Evolutionary conservation across 2,888 invertebrate species (phyloP).

Genomic region (Limnephilus marmoratus): DNA sequence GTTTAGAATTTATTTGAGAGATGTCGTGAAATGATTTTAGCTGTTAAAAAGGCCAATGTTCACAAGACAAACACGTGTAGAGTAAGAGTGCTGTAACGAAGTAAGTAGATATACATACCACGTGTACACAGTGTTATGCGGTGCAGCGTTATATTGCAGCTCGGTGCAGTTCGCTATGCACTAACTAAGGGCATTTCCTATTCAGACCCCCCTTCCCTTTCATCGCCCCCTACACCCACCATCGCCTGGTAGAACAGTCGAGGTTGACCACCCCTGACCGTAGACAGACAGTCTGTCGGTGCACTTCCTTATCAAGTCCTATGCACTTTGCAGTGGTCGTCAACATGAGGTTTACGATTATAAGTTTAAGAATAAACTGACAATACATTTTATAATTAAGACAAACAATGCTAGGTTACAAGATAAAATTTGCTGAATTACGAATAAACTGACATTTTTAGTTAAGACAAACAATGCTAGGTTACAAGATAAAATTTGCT

Average conservation of each 20-base stretch:
- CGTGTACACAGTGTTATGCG: neutral
- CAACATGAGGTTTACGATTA: neutral
- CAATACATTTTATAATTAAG: no score
- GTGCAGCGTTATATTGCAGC: neutral
- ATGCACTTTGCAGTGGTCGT: slow-evolving; percentile 1
- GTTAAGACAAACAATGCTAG: no score
- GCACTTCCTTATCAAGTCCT: slow-evolving; percentile 22
- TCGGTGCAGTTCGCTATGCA: neutral
- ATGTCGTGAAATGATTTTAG: neutral
- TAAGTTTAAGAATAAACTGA: no score
- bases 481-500: no score
- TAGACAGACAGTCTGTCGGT: slow-evolving; percentile 40
- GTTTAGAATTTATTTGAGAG: neutral
- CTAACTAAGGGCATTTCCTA: slow-evolving; percentile 14
- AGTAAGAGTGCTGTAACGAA: neutral
- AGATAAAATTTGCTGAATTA: no score
- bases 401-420: no score
- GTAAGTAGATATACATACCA: neutral
- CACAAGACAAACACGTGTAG: neutral
- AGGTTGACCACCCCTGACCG: slow-evolving; percentile 44
- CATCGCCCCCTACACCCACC: neutral
- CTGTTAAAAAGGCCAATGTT: neutral
- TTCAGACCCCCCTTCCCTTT: neutral
- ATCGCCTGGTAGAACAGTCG: neutral
- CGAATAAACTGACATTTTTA: no score